Base-by-base conservation (phyloP, 2,113 vertebrate species). In the Talpa occidentalis region DNA sequence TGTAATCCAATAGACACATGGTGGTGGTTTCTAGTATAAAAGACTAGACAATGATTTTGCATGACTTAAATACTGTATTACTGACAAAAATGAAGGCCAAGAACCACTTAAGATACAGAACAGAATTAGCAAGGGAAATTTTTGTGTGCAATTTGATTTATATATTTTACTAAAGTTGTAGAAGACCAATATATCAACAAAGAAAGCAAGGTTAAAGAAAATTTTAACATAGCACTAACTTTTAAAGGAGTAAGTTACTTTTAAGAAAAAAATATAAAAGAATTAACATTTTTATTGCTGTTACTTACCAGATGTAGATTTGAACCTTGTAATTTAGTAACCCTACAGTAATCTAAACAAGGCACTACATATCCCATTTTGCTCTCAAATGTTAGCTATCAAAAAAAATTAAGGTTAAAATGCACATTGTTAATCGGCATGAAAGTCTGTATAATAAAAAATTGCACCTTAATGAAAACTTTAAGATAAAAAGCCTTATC, bases 201-300 rank as follows among this genome's bases (percentile, higher is more conserved):
- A n/a, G 28, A 92, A 78, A n/a, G 28, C 49, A 88, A 87, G n/a
- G 49, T 82, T 49, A 90, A 74, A 92, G 24, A 70, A 83, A 70
- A 81, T n/a, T 88, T 56, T 88, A 64, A 88, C 42, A 56, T 30
- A 88, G 79, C 15, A 70, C 49, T 14, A 42, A 88, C 26, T 89
- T 77, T 32, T 74, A 91, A 90, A 79, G 74, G 22, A 73, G 32
- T 74, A 49, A 2, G 22, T 66, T 56, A 22, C 42, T 35, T 93
- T 64, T 72, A 73, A 80, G 44, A 93, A 17, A 86, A 26, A 82
- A 77, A 44, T 79, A 79, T 14, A 85, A 19, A 54, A 90, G 8
- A 94, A 70, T 66, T 87, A 74, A 77, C 30, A 77, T 82, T 88
- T 80, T 62, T 54, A 93, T 66, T 79, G 56, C 28, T 79, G 79